phyloP scores from a whole-genome alignment of 1,140 invertebrate genomes.

The Calephelis nemesis region DNA sequence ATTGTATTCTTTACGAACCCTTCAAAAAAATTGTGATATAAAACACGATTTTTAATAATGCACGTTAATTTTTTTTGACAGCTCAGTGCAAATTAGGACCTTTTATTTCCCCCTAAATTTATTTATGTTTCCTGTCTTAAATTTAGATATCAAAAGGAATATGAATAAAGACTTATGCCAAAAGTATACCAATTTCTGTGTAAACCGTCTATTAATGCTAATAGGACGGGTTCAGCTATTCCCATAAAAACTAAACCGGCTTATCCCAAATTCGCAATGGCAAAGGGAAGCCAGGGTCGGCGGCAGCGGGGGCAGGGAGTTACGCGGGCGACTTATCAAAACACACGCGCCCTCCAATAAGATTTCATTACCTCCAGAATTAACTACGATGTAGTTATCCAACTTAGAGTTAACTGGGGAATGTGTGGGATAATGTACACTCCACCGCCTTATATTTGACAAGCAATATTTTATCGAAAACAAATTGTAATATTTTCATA shows the following conservation, averaged over 20 bases:
- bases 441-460: not conserved
- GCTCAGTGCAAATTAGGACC: too few species aligned
- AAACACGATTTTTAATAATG: too few species aligned
- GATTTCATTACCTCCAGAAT: constrained; percentile 16
- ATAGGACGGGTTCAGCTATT: not conserved
- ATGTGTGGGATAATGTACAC: constrained; percentile 1
- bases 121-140: too few species aligned
- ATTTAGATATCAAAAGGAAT: too few species aligned
- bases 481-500: too few species aligned
- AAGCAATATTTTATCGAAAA: too few species aligned
- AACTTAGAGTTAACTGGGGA: constrained; percentile 12
- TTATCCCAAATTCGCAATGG: not conserved
- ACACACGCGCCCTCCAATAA: constrained; percentile 10
- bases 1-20: too few species aligned
- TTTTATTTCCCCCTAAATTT: too few species aligned
- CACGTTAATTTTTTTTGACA: too few species aligned
- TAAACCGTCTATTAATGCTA: not conserved
- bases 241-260: constrained; percentile 1
- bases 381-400: constrained; percentile 16
- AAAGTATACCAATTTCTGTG: not conserved
- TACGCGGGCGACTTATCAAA: constrained; percentile 7
- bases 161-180: too few species aligned
- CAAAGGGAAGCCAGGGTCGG: too few species aligned
- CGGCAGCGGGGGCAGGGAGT: not conserved
- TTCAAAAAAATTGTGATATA: too few species aligned